Percentiles rank a stretch among this genome's conserved stretches.
phyloP scores from a whole-genome alignment of 2,888 invertebrate species.

The Drosophila affinis region DNA sequence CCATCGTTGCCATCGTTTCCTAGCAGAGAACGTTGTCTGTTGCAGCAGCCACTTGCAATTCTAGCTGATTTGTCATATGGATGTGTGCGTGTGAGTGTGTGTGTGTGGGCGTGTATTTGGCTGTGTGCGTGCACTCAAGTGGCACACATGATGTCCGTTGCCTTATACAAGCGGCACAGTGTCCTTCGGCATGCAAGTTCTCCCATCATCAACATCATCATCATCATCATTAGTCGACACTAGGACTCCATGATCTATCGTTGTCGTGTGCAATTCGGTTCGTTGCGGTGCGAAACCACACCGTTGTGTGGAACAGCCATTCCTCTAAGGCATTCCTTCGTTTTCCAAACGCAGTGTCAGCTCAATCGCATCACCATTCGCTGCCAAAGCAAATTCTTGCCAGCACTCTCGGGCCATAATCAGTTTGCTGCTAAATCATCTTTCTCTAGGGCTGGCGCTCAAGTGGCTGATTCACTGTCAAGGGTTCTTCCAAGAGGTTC shows the following conservation, averaged over 20 bases:
- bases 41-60: conserved; percentile 70
- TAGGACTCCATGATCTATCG: conserved; percentile 36
- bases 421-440: conserved; percentile 39
- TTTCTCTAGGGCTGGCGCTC: conserved; percentile 23
- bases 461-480: background rate
- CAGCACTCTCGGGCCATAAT: conserved; percentile 35
- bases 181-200: conserved; percentile 71
- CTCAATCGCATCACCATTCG: conserved; percentile 53
- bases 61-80: conserved; percentile 70
- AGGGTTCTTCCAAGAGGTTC: conserved; percentile 18
- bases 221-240: conserved; percentile 37
- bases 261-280: conserved; percentile 55
- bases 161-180: conserved; percentile 50
- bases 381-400: conserved; percentile 34
- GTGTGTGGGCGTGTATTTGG: conserved; percentile 43
- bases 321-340: conserved; percentile 46
- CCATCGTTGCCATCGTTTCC: conserved; percentile 22
- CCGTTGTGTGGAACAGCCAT: conserved; percentile 34
- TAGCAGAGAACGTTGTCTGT: conserved; percentile 47
- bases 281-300: conserved; percentile 14
- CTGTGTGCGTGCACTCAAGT: conserved; percentile 72
- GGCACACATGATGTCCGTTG: conserved; percentile 65
- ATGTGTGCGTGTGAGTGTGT: conserved; percentile 28
- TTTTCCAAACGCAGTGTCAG: conserved; percentile 68
- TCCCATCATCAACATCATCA: conserved; percentile 30